These are phyloP conservation scores for Hydrozoanthus tunicans DNA, from an alignment of 64 coral and sea anemone genomes.

Conservation along the genomic window DNA sequence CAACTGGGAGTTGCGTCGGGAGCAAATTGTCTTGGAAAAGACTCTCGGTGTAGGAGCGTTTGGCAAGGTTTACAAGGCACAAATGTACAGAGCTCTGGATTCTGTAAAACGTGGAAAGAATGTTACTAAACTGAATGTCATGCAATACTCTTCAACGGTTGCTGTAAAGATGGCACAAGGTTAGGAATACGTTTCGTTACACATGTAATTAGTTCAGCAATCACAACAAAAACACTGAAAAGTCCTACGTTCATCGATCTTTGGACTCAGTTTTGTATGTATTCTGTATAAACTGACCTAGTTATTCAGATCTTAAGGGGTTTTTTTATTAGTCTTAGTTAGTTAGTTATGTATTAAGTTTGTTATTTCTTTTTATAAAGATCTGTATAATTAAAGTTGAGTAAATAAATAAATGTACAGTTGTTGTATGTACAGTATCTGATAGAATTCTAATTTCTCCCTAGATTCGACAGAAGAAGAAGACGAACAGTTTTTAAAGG, in stretches of 20 bases:
- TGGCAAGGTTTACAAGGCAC: slow-evolving; percentile 37
- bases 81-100: neutral
- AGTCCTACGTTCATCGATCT: too few species aligned
- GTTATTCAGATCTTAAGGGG: too few species aligned
- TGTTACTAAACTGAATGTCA: neutral
- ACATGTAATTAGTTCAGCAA: too few species aligned
- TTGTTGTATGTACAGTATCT: too few species aligned
- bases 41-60: slow-evolving; percentile 5
- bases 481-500: neutral
- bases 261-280: too few species aligned
- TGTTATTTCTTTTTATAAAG: too few species aligned
- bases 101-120: neutral
- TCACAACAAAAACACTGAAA: too few species aligned
- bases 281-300: too few species aligned
- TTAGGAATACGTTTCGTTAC: neutral
- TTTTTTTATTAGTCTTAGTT: too few species aligned
- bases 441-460: neutral
- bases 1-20: slow-evolving; percentile 9
- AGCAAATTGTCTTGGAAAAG: slow-evolving; percentile 16
- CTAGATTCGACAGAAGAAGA: slow-evolving; percentile 3
- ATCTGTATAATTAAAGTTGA: too few species aligned
- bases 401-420: too few species aligned
- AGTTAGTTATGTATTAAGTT: too few species aligned
- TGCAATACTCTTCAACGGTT: neutral
- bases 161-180: slow-evolving; percentile 32